A percentile compares a stretch with the other conserved stretches of the same genome.
phyloP scores from a whole-genome alignment of 2,888 invertebrate species.

The Psylliodes chrysocephalus region DNA sequence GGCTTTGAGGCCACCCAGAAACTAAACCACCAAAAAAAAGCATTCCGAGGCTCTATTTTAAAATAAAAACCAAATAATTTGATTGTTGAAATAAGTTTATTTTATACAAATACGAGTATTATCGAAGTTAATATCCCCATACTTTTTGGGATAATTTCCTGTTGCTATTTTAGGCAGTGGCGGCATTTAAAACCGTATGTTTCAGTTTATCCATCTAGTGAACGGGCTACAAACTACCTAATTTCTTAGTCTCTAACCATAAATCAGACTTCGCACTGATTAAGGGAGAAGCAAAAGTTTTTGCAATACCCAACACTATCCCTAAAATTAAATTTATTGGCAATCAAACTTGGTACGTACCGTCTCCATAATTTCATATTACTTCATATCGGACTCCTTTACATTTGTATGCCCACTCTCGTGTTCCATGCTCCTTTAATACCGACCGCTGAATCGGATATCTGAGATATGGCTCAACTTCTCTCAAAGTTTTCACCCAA shows the following conservation, averaged over 20 bases:
- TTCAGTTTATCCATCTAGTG: no score
- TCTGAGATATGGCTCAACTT: constrained; percentile 33
- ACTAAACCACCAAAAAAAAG: no score
- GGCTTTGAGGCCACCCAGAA: no score
- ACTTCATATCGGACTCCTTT: constrained; percentile 21
- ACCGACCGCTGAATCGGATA: constrained; percentile 34
- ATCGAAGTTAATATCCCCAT: no score
- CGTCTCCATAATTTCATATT: constrained; percentile 12
- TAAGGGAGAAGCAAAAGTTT: background rate
- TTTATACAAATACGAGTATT: no score
- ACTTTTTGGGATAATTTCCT: no score
- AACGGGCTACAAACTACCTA: no score
- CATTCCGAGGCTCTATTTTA: no score
- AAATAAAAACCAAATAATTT: no score
- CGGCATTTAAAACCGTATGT: no score
- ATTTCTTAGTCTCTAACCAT: background rate
- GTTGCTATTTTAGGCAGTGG: no score
- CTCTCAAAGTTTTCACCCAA: constrained; percentile 36
- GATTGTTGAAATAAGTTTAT: no score
- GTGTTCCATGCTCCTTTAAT: constrained; percentile 26
- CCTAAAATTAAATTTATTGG: constrained; percentile 12
- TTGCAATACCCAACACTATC: background rate
- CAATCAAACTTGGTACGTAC: constrained; percentile 12
- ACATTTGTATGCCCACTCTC: constrained; percentile 19
- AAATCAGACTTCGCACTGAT: background rate